Conservation (phyloP, 1,140 invertebrate species). For the Panagrolaimus sp. region DNA sequence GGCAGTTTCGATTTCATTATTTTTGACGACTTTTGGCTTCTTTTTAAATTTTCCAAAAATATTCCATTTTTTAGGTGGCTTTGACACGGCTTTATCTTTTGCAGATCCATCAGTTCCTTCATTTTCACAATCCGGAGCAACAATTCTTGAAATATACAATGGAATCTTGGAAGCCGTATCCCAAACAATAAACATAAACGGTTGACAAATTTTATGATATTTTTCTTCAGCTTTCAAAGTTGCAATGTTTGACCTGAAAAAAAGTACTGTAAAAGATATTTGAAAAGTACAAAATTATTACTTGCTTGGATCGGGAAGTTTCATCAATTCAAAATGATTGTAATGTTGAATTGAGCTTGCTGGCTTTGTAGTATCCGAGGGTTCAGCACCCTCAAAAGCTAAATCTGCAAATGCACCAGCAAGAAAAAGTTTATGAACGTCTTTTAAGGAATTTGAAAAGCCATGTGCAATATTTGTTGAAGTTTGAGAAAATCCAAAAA, state of each 20-base stretch:
- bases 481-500: background rate
- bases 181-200: background rate
- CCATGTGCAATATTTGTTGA: background rate
- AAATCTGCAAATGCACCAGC: background rate
- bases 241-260: background rate
- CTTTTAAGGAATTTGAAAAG: background rate
- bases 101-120: background rate
- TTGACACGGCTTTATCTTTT: too few species aligned
- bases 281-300: background rate
- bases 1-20: too few species aligned
- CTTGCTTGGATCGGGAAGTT: background rate
- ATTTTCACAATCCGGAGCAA: background rate
- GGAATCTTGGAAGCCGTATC: background rate
- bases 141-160: background rate
- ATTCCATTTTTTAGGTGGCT: too few species aligned
- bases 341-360: background rate
- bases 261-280: background rate
- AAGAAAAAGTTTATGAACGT: background rate
- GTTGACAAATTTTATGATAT: background rate
- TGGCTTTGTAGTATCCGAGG: background rate
- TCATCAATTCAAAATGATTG: constrained; percentile 7
- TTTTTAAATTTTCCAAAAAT: too few species aligned
- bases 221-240: background rate
- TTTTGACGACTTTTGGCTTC: too few species aligned
- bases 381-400: background rate